Evolutionary conservation across 2,888 invertebrate genomes (phyloP).

Genomic region (Apamea crenata): DNA sequence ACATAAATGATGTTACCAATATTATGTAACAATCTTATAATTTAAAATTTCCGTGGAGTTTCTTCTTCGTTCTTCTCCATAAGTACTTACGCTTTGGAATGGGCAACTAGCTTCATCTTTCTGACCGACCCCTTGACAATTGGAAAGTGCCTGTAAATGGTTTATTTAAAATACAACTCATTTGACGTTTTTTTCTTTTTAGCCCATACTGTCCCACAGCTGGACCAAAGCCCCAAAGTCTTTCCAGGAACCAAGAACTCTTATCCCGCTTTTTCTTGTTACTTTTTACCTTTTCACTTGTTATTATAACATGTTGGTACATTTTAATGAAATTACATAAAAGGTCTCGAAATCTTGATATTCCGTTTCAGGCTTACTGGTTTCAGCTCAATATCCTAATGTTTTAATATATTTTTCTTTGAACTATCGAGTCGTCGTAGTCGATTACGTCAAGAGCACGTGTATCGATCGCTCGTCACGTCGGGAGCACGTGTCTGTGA

Average conservation of each 20-base stretch:
- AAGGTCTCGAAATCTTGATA: neutral
- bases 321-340: neutral
- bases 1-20: no score
- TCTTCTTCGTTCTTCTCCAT: no score
- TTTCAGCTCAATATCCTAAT: slow-evolving; percentile 7
- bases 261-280: neutral
- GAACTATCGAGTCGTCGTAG: slow-evolving; percentile 3
- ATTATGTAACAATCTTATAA: no score
- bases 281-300: neutral
- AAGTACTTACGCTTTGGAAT: no score
- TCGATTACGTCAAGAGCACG: neutral
- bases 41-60: no score
- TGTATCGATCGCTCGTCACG: slow-evolving; percentile 20
- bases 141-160: no score
- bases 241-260: neutral
- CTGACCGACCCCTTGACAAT: no score
- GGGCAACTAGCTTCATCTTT: no score
- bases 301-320: neutral
- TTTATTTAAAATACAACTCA: neutral
- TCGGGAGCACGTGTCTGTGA: neutral
- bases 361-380: slow-evolving; percentile 13
- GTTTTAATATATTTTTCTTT: slow-evolving; percentile 5
- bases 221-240: neutral
- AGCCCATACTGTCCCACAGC: neutral
- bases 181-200: neutral